These are phyloP conservation scores for Megaleporinus macrocephalus DNA, from an alignment of 2,113 vertebrate genomes.

Conservation along the genomic window DNA sequence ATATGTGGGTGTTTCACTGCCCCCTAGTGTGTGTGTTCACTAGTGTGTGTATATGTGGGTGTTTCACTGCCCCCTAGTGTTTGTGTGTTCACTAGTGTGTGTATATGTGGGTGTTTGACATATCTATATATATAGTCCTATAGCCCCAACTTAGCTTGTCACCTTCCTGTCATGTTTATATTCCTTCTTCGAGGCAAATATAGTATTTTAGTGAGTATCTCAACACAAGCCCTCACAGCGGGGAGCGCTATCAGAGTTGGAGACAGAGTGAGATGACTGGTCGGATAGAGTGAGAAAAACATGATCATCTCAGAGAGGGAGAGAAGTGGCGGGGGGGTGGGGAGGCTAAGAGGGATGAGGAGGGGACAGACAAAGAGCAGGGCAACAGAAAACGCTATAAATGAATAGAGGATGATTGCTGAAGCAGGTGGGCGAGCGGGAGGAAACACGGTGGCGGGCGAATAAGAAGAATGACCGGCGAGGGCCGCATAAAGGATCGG, in stretches of 20 bases:
- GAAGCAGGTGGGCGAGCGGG: conserved; percentile 10
- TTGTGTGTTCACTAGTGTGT: too few species aligned
- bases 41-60: too few species aligned
- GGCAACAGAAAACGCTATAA: conserved; percentile 3
- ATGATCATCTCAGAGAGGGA: neutral
- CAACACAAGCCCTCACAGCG: conserved; percentile 11
- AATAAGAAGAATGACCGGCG: neutral
- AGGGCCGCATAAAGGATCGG: neutral
- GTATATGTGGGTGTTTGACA: too few species aligned
- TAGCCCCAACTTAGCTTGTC: neutral
- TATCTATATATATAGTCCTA: neutral
- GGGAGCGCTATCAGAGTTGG: conserved; percentile 17
- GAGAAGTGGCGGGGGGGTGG: neutral
- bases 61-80: too few species aligned
- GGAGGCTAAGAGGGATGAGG: neutral
- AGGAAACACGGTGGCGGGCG: neutral
- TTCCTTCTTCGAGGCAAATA: neutral
- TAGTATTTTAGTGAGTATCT: neutral
- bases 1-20: too few species aligned
- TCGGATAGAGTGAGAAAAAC: conserved; percentile 22
- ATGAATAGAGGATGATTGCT: conserved; percentile 30
- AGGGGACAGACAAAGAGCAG: neutral
- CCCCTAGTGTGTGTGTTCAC: too few species aligned
- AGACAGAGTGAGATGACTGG: conserved; percentile 44
- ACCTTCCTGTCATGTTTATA: neutral